phyloP scores from a whole-genome alignment of 2,113 vertebrate genomes.

The Pelmatolapia mariae region DNA sequence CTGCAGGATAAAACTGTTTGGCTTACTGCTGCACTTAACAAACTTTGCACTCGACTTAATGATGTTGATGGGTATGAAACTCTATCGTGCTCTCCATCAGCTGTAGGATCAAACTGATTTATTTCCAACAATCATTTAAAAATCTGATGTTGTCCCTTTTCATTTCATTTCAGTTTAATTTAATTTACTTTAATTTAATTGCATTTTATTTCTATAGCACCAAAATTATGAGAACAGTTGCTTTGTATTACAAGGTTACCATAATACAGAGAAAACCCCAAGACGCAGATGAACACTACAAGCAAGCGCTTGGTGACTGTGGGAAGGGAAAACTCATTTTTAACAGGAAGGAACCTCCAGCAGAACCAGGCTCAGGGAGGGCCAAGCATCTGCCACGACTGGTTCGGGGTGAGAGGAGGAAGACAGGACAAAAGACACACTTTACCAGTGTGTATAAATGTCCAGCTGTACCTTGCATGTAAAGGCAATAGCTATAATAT shows the following conservation, averaged over 20 bases:
- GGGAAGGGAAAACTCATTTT: not conserved
- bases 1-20: not conserved
- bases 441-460: not conserved
- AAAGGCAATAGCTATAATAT: not conserved
- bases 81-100: not conserved
- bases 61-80: not conserved
- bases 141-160: not conserved
- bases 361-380: not conserved
- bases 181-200: not conserved
- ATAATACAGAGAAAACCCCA: not conserved
- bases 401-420: not conserved
- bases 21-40: not conserved
- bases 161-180: not conserved
- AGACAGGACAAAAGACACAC: not conserved
- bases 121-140: not conserved
- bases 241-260: not conserved
- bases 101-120: not conserved
- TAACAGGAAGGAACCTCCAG: not conserved
- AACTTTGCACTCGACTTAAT: not conserved
- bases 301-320: not conserved
- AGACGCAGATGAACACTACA: not conserved
- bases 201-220: not conserved
- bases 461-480: not conserved
- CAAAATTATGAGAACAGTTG: not conserved
- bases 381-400: not conserved